Percentiles rank a stretch among this genome's conserved stretches.
These are phyloP conservation scores for Zalophus californianus DNA, from an alignment of 2,797 vertebrate species.

Conservation along the genomic window DNA sequence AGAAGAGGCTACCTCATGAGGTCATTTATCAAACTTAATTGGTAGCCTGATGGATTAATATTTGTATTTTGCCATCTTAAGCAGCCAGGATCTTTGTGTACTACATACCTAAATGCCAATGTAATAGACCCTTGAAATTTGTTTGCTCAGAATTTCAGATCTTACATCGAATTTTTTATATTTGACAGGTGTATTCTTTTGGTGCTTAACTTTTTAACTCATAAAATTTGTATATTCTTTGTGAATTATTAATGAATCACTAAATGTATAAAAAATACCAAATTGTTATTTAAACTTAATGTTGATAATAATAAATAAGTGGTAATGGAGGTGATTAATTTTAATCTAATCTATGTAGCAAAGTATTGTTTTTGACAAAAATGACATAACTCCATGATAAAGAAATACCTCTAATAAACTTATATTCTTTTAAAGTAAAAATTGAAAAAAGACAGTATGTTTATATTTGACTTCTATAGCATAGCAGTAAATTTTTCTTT, in stretches of 20 bases:
- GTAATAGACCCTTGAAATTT: background rate
- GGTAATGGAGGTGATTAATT: background rate
- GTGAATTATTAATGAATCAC: background rate
- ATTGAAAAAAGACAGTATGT: background rate
- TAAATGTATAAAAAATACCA: background rate
- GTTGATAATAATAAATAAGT: background rate
- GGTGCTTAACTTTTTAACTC: background rate
- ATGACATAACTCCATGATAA: background rate
- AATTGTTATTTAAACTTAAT: background rate
- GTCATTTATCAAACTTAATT: background rate
- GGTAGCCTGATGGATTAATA: background rate
- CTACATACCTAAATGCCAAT: background rate
- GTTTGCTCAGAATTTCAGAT: background rate
- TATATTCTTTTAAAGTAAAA: background rate
- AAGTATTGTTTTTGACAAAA: background rate
- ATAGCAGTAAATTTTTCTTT: background rate
- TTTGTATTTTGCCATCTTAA: background rate
- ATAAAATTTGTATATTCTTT: background rate
- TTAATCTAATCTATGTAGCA: background rate
- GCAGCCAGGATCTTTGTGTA: background rate
- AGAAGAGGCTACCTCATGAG: background rate
- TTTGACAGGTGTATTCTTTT: background rate
- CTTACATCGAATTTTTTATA: background rate
- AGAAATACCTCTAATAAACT: background rate
- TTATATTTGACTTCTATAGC: background rate